These are phyloP conservation scores for Pithys albifrons DNA, from an alignment of 2,113 vertebrate species.

Conservation along the genomic window DNA sequence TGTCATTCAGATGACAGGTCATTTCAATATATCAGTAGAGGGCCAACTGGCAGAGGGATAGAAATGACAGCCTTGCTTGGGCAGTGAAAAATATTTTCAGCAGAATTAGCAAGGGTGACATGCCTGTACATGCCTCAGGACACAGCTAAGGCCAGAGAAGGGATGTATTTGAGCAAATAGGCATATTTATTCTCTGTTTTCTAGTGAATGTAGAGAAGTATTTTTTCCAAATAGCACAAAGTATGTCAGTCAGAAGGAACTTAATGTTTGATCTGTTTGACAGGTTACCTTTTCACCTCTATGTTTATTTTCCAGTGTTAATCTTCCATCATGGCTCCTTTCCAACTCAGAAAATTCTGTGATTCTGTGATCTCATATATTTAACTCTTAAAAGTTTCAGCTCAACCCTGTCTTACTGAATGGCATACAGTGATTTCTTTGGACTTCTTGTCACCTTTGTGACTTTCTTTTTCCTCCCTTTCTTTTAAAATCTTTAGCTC, in stretches of 20 bases:
- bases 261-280: neutral
- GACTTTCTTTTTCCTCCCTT: neutral
- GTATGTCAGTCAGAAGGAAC: neutral
- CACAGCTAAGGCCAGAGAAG: neutral
- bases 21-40: constrained; percentile 33
- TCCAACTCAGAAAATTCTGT: neutral
- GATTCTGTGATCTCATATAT: neutral
- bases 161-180: neutral
- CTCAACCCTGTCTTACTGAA: neutral
- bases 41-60: constrained; percentile 34
- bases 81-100: constrained; percentile 28
- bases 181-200: neutral
- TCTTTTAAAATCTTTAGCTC: neutral
- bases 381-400: neutral
- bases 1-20: constrained; percentile 44
- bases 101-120: constrained; percentile 27
- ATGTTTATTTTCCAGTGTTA: neutral
- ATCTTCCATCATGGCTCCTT: neutral
- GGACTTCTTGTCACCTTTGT: neutral
- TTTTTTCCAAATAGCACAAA: neutral
- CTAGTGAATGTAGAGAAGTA: neutral
- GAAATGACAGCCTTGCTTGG: constrained; percentile 36
- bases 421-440: neutral
- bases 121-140: neutral
- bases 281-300: neutral